phyloP scores from a whole-genome alignment of 2,113 vertebrate species.

The Semnornis frantzii region DNA sequence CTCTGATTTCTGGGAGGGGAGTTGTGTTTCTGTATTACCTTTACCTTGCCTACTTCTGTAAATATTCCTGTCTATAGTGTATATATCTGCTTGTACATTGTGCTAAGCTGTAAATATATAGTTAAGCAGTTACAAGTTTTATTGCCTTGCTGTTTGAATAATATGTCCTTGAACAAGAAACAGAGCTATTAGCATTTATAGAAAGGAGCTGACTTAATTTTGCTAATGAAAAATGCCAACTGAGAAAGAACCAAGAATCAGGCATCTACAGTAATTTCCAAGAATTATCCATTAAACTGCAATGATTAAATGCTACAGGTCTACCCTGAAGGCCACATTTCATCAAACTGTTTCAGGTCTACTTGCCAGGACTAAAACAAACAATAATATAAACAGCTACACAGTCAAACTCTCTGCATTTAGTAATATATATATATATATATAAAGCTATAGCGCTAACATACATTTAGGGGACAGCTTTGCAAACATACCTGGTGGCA shows the following conservation, averaged over 20 bases:
- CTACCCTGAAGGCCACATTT: neutral
- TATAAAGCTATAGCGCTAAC: neutral
- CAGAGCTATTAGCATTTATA: neutral
- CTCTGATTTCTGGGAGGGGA: too few relatives aligned
- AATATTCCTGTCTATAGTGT: too few relatives aligned
- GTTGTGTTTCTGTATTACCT: too few relatives aligned
- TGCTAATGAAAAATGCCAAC: neutral
- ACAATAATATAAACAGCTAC: neutral
- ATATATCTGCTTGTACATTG: too few relatives aligned
- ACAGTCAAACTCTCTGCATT: neutral
- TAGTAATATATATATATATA: neutral
- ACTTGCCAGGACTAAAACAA: neutral
- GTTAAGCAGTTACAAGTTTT: neutral
- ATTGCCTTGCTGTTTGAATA: neutral
- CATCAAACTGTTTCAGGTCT: neutral
- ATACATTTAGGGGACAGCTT: neutral
- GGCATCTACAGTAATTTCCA: neutral
- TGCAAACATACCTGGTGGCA: fast-evolving
- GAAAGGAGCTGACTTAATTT: neutral
- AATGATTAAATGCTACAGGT: neutral
- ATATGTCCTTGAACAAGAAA: neutral
- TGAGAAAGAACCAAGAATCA: neutral
- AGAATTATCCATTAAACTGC: neutral
- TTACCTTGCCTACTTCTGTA: too few relatives aligned
- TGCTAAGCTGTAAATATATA: too few relatives aligned